Percentiles rank a stretch among this genome's conserved stretches.
phyloP scores from a whole-genome alignment of 2,797 vertebrate genomes.

The Threskiornis aethiopicus region DNA sequence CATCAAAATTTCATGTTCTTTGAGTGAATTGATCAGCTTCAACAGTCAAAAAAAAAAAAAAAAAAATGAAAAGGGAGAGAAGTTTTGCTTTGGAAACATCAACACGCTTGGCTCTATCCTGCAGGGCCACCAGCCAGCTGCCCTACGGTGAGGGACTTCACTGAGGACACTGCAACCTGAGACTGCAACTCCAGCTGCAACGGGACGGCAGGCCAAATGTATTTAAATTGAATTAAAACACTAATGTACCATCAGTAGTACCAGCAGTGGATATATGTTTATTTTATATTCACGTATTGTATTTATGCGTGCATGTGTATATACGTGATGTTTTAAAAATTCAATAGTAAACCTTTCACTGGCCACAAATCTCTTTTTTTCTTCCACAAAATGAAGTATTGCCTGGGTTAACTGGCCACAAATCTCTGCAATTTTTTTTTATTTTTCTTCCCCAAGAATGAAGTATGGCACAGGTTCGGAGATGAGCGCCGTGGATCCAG shows the following conservation, averaged over 20 bases:
- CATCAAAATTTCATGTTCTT: not conserved
- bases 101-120: not conserved
- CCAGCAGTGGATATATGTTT: not conserved
- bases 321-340: not conserved
- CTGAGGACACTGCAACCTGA: not conserved
- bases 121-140: not conserved
- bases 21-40: not conserved
- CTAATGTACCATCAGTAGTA: not conserved
- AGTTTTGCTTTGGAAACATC: not conserved
- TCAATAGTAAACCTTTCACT: not conserved
- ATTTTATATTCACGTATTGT: not conserved
- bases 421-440: not conserved
- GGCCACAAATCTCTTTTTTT: not conserved
- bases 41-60: not conserved
- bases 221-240: not conserved
- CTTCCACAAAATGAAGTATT: not conserved
- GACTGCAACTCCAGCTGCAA: not conserved
- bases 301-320: not conserved
- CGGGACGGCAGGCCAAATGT: not conserved
- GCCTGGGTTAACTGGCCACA: not conserved
- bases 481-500: not conserved
- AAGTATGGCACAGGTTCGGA: not conserved
- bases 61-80: not conserved
- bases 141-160: not conserved
- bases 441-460: not conserved